Evolutionary conservation across 1,140 invertebrate species (phyloP), one percentile per base, ranked within the genome.

Genomic region (Drosophila grimshawi): DNA sequence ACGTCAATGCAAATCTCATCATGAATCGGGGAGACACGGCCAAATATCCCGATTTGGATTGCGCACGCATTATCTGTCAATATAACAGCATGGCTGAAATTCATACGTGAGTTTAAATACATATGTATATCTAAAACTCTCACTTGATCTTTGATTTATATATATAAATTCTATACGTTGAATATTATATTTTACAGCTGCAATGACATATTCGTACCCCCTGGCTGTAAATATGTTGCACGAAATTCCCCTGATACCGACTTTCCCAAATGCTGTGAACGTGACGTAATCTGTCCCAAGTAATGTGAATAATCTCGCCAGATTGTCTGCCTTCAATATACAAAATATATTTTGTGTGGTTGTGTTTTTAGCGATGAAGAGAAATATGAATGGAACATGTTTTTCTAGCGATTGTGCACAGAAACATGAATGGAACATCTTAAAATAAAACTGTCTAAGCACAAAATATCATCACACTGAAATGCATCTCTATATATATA

Each of bases 161-260:
- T 37, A 30, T 8, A 29, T 29, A 51, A 29, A 51, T 51, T 7
- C n/a, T 30, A 19, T 19, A 19, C 19, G 19, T 19, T 43, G 5
- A 8, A 0, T 3, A 37, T 29, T 64, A 29, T 3, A 48, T 49
- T 56, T 8, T 7, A 37, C 33, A 76, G 73, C 6, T 76, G 73
- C 7, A 51, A 33, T 1, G 5, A 0, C 4, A 19, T 2, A 11
- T 19, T 3, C 0, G 29, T 55, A 2, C 46, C 46, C 1, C 33
- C 27, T 1, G 41, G 39, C 7, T 71, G 49, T 35, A 46, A 48
- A n/a, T 11, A 53, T n/a, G 68, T 68, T 5, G 33, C 52, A 3
- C n/a, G n/a, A 8, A 52, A 19, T 4, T 33, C 6, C 1, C 61
- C 61, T 32, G n/a, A 70, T 5, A 46, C 59, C 7, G 46, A 65